Base-by-base conservation (phyloP, 2,113 vertebrate species). In the Pelvicachromis taeniatus region DNA sequence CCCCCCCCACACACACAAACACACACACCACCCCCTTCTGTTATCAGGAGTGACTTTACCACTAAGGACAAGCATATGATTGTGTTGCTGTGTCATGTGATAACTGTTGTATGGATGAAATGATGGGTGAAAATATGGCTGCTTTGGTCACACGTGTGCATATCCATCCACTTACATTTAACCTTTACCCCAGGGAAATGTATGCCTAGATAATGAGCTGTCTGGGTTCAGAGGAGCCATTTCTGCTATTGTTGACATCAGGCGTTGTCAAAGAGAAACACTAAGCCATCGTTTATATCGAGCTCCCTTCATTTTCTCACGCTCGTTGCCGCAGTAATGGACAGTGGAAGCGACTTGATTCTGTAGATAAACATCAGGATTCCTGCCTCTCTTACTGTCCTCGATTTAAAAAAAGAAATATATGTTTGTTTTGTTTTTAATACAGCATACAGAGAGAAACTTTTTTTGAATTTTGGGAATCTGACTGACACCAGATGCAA, bases 151-250 rank as follows among this genome's bases (percentile, higher is more conserved):
- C 48, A 6, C 21, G 75, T 88, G 85, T 88, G 82, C 90, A 82
- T 87, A 85, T 90, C 65, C 87, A 89, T 85, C 70, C 85, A 78
- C 87, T 81, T 70, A 58, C 58, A 78, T 77, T 50, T 50, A 52
- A 88, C 80, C 82, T 78, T 87, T n/a, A 91, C 70, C 75, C 84
- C 89, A 87, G 91, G 90, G 90, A 91, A 87, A 81, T 75, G 77
- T 87, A 61, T 52, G 85, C 87, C 70, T 59, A 88, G 88, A 91
- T 88, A 91, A 58, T 86, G 81, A 63, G 26, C 79, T 82, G 77
- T 81, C 82, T 68, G 38, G 83, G 59, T 75, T 85, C 61, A 53
- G 4, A 50, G 53, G 77, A 89, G 85, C 83, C 75, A 14, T 4
- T 23, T 70, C 29, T n/a, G 83, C 82, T 87, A 78, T 65, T 23